Conservation (phyloP, 2,888 invertebrate genomes). For the Beris morrisii region DNA sequence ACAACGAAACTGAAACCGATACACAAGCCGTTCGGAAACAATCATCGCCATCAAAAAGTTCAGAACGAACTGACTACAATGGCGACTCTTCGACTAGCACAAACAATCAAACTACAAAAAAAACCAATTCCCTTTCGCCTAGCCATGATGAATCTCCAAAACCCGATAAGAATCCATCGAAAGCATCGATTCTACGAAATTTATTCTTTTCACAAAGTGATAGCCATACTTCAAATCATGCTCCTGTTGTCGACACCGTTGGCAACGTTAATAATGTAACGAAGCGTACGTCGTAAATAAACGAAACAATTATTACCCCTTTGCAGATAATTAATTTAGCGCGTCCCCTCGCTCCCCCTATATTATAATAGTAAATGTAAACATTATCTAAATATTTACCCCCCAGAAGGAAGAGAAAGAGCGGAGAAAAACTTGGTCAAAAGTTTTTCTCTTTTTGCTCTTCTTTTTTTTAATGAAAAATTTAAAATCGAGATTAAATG, state of each 20-base stretch:
- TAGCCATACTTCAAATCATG: constrained; percentile 1
- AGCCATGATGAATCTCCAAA: constrained; percentile 27
- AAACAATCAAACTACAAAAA: constrained; percentile 8
- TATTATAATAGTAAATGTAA: not conserved
- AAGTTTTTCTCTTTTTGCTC: constrained; percentile 1
- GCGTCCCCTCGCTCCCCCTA: not conserved
- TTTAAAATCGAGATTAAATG: constrained; percentile 26
- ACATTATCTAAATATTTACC: constrained; percentile 9
- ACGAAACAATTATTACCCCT: not conserved
- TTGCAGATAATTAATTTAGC: too few relatives aligned
- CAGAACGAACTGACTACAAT: not conserved
- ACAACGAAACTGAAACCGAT: constrained; percentile 29
- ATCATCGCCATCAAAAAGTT: not conserved
- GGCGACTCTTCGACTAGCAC: constrained; percentile 1
- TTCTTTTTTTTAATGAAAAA: constrained; percentile 22
- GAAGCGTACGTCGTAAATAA: constrained; percentile 20
- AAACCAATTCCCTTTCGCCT: not conserved
- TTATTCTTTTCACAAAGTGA: constrained; percentile 39
- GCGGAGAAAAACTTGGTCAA: not conserved
- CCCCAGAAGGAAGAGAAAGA: constrained; percentile 16
- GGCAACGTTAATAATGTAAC: not conserved
- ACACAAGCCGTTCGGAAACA: not conserved
- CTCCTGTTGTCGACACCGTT: not conserved
- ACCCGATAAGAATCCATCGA: constrained; percentile 41
- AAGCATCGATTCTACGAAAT: constrained; percentile 44